These are phyloP conservation scores for Halocaridina rubra DNA, from an alignment of 2,888 invertebrate genomes.

Conservation along the genomic window DNA sequence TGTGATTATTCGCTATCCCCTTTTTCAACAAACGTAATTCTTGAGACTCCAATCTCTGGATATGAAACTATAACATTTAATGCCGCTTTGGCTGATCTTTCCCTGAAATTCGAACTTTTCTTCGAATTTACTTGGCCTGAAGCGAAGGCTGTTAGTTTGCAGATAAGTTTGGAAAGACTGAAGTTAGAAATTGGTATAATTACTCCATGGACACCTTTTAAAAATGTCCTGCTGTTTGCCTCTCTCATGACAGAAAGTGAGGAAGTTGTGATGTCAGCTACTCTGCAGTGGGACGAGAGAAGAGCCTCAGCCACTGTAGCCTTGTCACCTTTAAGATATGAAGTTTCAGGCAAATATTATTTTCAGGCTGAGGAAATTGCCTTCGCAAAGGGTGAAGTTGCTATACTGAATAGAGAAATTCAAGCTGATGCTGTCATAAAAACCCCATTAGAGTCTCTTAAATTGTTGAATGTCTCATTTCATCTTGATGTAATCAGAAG, in stretches of 20 bases:
- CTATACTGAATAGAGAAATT: background rate
- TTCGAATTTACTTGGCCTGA: slow-evolving; percentile 23
- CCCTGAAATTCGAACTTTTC: background rate
- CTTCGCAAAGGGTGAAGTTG: background rate
- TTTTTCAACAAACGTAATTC: background rate
- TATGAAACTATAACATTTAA: slow-evolving; percentile 16
- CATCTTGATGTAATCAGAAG: background rate
- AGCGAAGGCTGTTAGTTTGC: background rate
- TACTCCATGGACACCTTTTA: slow-evolving; percentile 33
- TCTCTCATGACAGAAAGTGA: slow-evolving; percentile 35
- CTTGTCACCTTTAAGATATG: background rate
- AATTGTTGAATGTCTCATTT: background rate
- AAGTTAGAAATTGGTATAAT: background rate
- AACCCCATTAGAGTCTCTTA: background rate
- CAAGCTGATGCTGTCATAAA: background rate
- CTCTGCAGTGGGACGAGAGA: slow-evolving; percentile 17
- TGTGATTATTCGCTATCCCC: slow-evolving; percentile 3
- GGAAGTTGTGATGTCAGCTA: background rate
- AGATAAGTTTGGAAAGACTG: background rate
- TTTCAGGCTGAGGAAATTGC: background rate
- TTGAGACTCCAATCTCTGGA: slow-evolving; percentile 28
- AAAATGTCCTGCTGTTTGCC: background rate
- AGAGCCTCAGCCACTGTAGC: background rate
- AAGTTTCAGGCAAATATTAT: slow-evolving; percentile 8
- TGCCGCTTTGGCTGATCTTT: background rate